Evolutionary conservation across 2,113 vertebrate genomes (phyloP).

Genomic region (Corvus moneduloides): DNA sequence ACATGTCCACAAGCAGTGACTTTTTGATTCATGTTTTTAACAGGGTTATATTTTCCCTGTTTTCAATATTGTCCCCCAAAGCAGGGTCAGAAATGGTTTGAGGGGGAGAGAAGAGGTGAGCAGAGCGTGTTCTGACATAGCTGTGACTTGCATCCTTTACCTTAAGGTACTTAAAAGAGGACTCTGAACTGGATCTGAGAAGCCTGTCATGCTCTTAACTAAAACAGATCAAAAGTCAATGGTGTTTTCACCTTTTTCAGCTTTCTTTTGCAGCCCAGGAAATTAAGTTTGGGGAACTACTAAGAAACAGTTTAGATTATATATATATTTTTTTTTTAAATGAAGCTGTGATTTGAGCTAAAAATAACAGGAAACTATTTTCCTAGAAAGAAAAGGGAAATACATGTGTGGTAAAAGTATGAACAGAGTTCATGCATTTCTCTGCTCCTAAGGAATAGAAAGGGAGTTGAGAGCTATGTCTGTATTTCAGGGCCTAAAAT

Average conservation of each 20-base stretch:
- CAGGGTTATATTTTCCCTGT: conserved; percentile 86
- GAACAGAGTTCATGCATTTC: neutral
- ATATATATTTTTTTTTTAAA: neutral
- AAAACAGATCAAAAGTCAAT: conserved; percentile 3
- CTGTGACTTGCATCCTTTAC: conserved; percentile 54
- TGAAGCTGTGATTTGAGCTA: conserved; percentile 31
- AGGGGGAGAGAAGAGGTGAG: neutral
- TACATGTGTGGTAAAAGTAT: neutral
- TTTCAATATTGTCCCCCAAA: conserved; percentile 88
- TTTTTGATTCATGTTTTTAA: conserved; percentile 91
- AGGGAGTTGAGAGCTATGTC: neutral
- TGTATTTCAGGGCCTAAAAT: neutral
- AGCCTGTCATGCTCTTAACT: neutral
- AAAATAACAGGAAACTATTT: conserved; percentile 48
- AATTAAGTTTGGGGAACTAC: conserved; percentile 23
- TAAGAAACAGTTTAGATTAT: neutral
- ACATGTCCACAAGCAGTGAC: conserved; percentile 82
- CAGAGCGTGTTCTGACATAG: conserved; percentile 36
- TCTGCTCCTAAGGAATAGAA: neutral
- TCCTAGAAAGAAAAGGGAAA: conserved; percentile 23
- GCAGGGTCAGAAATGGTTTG: conserved; percentile 83
- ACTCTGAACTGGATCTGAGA: conserved; percentile 36
- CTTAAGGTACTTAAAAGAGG: conserved; percentile 69
- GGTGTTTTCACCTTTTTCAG: conserved; percentile 31
- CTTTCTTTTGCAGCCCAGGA: conserved; percentile 23